Conservation (phyloP, 2,888 invertebrate genomes). For the Tanypteryx hageni region DNA sequence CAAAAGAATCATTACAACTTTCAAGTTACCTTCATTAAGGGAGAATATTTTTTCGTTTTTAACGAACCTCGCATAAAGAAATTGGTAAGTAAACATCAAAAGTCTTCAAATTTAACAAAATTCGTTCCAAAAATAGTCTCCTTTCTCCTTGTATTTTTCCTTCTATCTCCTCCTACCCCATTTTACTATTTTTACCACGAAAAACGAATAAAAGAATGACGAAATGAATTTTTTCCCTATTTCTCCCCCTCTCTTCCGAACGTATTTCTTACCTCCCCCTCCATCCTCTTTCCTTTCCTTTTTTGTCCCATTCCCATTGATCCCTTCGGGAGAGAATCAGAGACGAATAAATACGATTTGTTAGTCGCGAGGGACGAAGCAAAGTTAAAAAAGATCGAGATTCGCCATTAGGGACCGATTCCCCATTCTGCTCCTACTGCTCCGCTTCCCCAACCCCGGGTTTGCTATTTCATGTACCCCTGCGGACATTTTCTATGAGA, state of each 20-base stretch:
- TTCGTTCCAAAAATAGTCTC: not conserved
- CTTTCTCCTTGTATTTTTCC: not conserved
- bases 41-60: not conserved
- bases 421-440: not conserved
- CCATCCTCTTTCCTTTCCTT: not conserved
- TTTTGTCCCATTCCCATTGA: no score
- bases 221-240: not conserved
- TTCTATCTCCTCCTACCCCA: no score
- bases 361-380: not conserved
- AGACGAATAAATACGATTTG: conserved; percentile 4
- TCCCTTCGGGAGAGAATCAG: no score
- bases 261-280: not conserved
- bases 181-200: no score
- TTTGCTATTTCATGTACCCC: no score
- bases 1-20: not conserved
- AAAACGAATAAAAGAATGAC: not conserved
- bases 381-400: conserved; percentile 13
- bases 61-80: not conserved
- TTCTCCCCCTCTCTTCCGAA: not conserved
- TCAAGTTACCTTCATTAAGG: conserved; percentile 10
- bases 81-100: not conserved
- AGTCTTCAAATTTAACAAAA: not conserved
- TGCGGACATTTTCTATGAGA: no score
- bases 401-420: conserved; percentile 24
- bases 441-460: no score